phyloP scores from a whole-genome alignment of 2,888 invertebrate genomes.

The Drosophila helvetica region DNA sequence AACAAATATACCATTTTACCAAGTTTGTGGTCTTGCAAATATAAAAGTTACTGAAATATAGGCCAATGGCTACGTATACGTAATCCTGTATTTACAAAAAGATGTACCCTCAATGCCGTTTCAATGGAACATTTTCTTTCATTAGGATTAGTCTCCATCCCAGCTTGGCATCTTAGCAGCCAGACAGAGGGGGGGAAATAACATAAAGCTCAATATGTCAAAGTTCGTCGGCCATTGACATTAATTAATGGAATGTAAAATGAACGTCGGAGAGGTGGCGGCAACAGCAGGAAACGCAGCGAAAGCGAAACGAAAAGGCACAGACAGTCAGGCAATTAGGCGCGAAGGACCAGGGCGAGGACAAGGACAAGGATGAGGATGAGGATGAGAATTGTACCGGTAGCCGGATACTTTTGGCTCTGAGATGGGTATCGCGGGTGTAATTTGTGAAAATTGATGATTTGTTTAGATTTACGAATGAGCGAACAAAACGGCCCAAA shows the following conservation, averaged over 20 bases:
- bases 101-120: neutral
- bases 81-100: neutral
- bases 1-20: too few species aligned
- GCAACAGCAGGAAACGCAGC: constrained; percentile 54
- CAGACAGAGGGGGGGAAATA: neutral
- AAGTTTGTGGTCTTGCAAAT: too few species aligned
- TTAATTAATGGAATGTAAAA: constrained; percentile 80
- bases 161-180: neutral
- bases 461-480: constrained; percentile 80
- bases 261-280: constrained; percentile 51
- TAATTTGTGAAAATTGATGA: constrained; percentile 81
- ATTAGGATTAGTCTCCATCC: constrained; percentile 12
- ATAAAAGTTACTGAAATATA: neutral
- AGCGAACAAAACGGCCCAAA: constrained; percentile 74
- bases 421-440: constrained; percentile 48
- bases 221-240: constrained; percentile 69
- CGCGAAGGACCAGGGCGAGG: constrained; percentile 43
- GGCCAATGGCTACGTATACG: neutral
- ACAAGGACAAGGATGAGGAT: constrained; percentile 42
- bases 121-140: neutral
- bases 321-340: constrained; percentile 67
- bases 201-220: constrained; percentile 73
- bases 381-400: constrained; percentile 18
- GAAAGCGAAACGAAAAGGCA: constrained; percentile 47
- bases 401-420: constrained; percentile 1